Conservation (phyloP, 1,140 invertebrate genomes). For the Drosophila fuyamai region DNA sequence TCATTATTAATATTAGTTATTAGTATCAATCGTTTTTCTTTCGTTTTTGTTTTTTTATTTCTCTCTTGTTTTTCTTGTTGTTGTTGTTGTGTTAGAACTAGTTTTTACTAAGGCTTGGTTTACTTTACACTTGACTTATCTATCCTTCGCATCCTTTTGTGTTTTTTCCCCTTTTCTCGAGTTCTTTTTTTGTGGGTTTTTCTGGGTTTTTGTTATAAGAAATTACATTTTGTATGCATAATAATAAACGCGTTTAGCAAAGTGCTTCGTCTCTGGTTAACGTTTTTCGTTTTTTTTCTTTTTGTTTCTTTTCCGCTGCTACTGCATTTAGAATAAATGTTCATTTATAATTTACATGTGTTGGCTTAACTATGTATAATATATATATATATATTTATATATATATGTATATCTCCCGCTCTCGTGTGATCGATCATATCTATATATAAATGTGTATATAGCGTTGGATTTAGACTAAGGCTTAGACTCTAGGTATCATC, state of each 20-base stretch:
- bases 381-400: conserved; percentile 22
- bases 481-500: conserved; percentile 53
- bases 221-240: conserved; percentile 69
- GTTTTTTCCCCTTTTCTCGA: conserved; percentile 7
- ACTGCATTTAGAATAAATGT: conserved; percentile 56
- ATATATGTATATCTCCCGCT: conserved; percentile 17
- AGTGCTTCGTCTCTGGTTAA: conserved; percentile 29
- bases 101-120: conserved; percentile 81
- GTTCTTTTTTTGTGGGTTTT: conserved; percentile 46
- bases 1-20: conserved; percentile 55
- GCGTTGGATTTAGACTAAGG: conserved; percentile 49
- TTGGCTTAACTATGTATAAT: conserved; percentile 51
- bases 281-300: conserved; percentile 3
- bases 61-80: conserved; percentile 16
- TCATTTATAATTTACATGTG: conserved; percentile 65
- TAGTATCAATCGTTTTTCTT: conserved; percentile 40
- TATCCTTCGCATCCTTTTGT: conserved; percentile 35
- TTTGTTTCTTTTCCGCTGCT: conserved; percentile 27
- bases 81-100: conserved; percentile 65
- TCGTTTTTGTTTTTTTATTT: conserved; percentile 24
- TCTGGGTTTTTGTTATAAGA: conserved; percentile 48
- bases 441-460: conserved; percentile 43
- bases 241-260: conserved; percentile 61
- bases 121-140: conserved; percentile 79
- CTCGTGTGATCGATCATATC: conserved; percentile 26